A percentile compares a stretch with the other conserved stretches of the same genome.
These are phyloP conservation scores for Antheraea mylitta DNA, from an alignment of 1,140 invertebrate genomes.

Conservation along the genomic window DNA sequence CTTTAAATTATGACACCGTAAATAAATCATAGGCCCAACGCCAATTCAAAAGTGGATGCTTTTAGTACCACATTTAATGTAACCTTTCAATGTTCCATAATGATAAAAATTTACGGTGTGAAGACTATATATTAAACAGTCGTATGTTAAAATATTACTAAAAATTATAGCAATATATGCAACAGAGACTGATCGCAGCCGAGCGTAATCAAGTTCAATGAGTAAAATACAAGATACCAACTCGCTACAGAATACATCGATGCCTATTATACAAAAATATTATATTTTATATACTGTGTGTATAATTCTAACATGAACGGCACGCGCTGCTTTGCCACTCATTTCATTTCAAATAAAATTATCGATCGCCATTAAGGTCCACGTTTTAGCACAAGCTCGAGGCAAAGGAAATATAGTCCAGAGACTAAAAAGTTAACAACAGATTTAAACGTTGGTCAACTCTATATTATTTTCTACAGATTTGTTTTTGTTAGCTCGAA, in stretches of 20 bases:
- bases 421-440: not conserved
- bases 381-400: not conserved
- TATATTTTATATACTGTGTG: slow-evolving; percentile 65
- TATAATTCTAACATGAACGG: slow-evolving; percentile 51
- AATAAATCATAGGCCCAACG: too few species aligned
- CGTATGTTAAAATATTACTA: not conserved
- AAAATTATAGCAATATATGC: not conserved
- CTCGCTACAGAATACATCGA: slow-evolving; percentile 70
- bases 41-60: too few species aligned
- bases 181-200: not conserved
- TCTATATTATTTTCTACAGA: too few species aligned
- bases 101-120: not conserved
- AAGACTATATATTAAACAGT: not conserved
- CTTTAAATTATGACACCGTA: too few species aligned
- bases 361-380: not conserved
- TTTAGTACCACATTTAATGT: not conserved
- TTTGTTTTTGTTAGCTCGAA: too few species aligned
- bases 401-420: not conserved
- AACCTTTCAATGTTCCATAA: not conserved
- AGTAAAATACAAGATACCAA: slow-evolving; percentile 52
- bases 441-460: too few species aligned
- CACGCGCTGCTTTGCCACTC: slow-evolving; percentile 58
- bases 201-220: slow-evolving; percentile 38
- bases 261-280: slow-evolving; percentile 76
- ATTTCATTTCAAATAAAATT: not conserved